phyloP scores from a whole-genome alignment of 2,888 invertebrate genomes.

The Acanthosepion lycidas region DNA sequence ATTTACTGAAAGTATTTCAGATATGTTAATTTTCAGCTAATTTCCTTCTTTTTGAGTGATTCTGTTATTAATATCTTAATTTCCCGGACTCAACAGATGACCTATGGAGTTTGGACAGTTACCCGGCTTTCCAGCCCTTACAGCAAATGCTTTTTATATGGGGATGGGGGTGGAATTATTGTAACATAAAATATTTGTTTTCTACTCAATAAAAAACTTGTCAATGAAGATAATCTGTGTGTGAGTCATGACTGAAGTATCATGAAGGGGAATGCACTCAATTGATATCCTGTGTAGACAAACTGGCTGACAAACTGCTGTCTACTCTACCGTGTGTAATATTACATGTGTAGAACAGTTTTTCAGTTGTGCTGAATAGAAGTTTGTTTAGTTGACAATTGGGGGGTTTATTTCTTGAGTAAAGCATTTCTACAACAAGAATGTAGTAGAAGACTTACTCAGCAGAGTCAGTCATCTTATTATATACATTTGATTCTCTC shows the following conservation, averaged over 20 bases:
- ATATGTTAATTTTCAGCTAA: no score
- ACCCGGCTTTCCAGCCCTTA: no score
- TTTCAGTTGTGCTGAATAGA: not conserved
- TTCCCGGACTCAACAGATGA: no score
- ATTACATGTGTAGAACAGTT: not conserved
- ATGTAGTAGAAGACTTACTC: no score
- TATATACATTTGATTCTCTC: no score
- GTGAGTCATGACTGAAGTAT: not conserved
- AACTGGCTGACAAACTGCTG: not conserved
- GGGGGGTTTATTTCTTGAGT: no score
- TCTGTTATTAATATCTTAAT: no score
- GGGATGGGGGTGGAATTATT: not conserved
- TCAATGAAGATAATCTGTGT: not conserved
- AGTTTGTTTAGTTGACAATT: not conserved
- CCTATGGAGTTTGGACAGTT: no score
- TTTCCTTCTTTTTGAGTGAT: no score
- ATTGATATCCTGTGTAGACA: not conserved
- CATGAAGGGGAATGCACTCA: slow-evolving; percentile 15
- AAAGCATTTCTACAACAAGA: no score
- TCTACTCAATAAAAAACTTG: not conserved
- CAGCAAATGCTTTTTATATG: not conserved
- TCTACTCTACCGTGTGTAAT: not conserved
- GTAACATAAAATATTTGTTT: not conserved
- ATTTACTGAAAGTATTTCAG: no score
- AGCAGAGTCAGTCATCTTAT: no score